Evolutionary conservation across 2,113 vertebrate genomes (phyloP), one percentile per base, ranked within the genome.

Genomic region (Rhinichthys klamathensis): DNA sequence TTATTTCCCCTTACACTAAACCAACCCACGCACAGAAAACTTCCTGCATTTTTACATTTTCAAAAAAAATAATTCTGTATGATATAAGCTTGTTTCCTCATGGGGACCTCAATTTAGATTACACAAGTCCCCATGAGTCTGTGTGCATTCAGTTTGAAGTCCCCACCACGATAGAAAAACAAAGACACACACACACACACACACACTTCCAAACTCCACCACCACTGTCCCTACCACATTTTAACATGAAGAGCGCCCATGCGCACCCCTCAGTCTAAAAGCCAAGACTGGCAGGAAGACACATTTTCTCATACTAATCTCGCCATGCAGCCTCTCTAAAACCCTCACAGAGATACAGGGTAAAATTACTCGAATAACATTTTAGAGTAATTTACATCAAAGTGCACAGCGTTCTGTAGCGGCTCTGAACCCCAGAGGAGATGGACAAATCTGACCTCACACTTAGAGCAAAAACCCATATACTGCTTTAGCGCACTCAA

Each of bases 321-420:
- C 13, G 11, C 27, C 6, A 46, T 65, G 21, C 58, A 38, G 23
- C n/a, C 21, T 46, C 58, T 65, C 78, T 44, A 63, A n/a, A 79
- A 67, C 65, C 65, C 44, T 58, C 11, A 30, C 46, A 61, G 51
- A 54, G 61, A n/a, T n/a, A 76, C 35, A 49, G 44, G 27, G 21
- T 49, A 27, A 27, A 60, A 54, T 54, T 30, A 63, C 4, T 16
- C 12, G 0, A 21, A 78, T 58, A 63, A 61, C 51, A 74, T 85
- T 84, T 80, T 51, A 60, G 32, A 77, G 73, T 83, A 32, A 83
- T 87, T 87, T 79, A 85, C 51, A 89, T 85, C 63, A 82, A 85
- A 84, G 75, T 60, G 61, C 63, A 61, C 1, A 9, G 41, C 44
- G 44, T 78, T 54, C 35, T 10, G 18, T 60, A 67, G 60, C 65